These are phyloP conservation scores for Pteropus rufus DNA, from an alignment of 2,797 vertebrate species.

Conservation along the genomic window DNA sequence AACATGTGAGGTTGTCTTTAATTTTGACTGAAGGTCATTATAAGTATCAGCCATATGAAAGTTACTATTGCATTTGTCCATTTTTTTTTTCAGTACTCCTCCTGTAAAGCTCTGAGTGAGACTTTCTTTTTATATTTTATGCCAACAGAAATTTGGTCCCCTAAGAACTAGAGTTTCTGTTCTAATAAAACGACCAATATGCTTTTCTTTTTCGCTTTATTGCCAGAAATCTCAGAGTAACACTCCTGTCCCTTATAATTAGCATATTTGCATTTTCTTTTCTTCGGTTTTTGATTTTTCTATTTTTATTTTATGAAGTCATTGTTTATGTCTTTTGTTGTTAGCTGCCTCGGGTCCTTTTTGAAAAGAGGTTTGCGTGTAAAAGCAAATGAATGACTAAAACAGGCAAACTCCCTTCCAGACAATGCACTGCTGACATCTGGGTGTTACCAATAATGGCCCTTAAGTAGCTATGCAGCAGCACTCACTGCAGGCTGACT, in stretches of 20 bases:
- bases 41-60: background rate
- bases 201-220: background rate
- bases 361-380: background rate
- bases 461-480: background rate
- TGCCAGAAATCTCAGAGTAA: background rate
- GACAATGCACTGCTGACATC: background rate
- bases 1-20: background rate
- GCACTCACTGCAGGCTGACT: background rate
- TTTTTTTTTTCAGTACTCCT: background rate
- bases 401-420: background rate
- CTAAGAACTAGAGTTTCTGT: slow-evolving; percentile 3
- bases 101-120: background rate
- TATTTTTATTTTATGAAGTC: slow-evolving; percentile 9
- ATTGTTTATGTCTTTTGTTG: background rate
- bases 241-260: background rate
- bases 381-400: background rate
- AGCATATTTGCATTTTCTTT: background rate
- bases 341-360: background rate
- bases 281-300: background rate
- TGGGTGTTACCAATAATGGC: background rate
- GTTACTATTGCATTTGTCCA: background rate
- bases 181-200: background rate
- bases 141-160: background rate
- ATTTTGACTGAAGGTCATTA: background rate
- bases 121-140: slow-evolving; percentile 17